A percentile compares a stretch with the other conserved stretches of the same genome.
Conservation (phyloP, 2,113 vertebrate species). For the Bos indicus region DNA sequence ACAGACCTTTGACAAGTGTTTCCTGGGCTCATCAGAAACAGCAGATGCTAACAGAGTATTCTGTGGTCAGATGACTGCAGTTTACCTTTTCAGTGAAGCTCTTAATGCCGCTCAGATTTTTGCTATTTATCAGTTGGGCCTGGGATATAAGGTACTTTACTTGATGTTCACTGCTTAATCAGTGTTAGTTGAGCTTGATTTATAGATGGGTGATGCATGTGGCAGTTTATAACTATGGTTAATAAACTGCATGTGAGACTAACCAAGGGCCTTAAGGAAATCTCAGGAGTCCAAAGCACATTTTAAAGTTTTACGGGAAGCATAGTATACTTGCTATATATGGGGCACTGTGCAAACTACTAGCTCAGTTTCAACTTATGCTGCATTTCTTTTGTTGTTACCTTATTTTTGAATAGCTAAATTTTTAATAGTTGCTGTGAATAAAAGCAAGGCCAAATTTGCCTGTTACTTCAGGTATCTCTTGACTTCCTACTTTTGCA, state of each 20-base stretch:
- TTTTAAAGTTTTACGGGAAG: not conserved
- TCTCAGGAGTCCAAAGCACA: not conserved
- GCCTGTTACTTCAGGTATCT: not conserved
- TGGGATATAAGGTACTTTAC: constrained; percentile 93
- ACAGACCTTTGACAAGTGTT: constrained; percentile 99
- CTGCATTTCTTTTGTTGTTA: not conserved
- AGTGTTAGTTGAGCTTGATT: not conserved
- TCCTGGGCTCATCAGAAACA: constrained; percentile 97
- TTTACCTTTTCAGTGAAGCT: constrained; percentile 96
- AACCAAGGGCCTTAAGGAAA: not conserved
- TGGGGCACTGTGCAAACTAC: not conserved
- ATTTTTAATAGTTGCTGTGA: not conserved
- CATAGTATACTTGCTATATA: not conserved
- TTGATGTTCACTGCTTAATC: not conserved
- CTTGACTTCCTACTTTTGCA: not conserved
- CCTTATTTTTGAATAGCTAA: not conserved
- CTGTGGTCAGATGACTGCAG: constrained; percentile 97
- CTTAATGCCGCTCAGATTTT: constrained; percentile 98
- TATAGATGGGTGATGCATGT: not conserved
- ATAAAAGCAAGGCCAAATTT: not conserved
- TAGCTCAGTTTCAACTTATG: not conserved
- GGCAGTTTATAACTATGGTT: not conserved
- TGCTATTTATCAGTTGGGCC: constrained; percentile 96
- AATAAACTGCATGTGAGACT: not conserved
- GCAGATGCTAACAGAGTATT: constrained; percentile 96